Conservation (phyloP, 1,140 invertebrate species). For the Nasonia vitripennis region DNA sequence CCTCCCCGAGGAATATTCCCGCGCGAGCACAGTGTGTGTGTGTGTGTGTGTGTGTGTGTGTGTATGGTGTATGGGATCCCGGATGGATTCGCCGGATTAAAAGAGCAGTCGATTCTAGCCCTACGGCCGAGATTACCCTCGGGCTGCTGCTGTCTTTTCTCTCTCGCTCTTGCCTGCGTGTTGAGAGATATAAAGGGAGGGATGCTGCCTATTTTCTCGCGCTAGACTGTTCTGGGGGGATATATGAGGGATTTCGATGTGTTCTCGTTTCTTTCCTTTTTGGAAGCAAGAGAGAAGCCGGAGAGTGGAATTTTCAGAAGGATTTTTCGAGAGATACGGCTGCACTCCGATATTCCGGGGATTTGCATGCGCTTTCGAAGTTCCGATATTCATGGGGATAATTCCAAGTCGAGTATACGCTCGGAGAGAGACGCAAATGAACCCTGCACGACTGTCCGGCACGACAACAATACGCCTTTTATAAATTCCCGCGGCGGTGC, state of each 20-base stretch:
- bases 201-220: conserved; percentile 19
- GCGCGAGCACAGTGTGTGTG: background rate
- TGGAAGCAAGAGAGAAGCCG: background rate
- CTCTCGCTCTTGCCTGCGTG: background rate
- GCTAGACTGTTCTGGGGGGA: background rate
- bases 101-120: conserved; percentile 58
- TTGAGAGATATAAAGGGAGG: conserved; percentile 8
- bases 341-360: background rate
- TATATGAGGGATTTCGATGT: conserved; percentile 19
- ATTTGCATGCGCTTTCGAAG: too few relatives aligned
- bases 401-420: background rate
- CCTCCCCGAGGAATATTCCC: conserved; percentile 59
- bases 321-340: background rate
- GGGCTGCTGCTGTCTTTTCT: conserved; percentile 21
- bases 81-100: conserved; percentile 60
- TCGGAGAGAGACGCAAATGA: background rate
- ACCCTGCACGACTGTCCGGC: background rate
- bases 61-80: conserved; percentile 14
- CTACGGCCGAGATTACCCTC: conserved; percentile 35
- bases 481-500: conserved; percentile 47
- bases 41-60: too few relatives aligned
- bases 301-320: background rate
- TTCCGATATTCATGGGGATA: background rate
- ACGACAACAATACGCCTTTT: conserved; percentile 32
- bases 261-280: conserved; percentile 20